Conservation (phyloP, 2,888 invertebrate genomes). For the Hypselothyrea guttata region DNA sequence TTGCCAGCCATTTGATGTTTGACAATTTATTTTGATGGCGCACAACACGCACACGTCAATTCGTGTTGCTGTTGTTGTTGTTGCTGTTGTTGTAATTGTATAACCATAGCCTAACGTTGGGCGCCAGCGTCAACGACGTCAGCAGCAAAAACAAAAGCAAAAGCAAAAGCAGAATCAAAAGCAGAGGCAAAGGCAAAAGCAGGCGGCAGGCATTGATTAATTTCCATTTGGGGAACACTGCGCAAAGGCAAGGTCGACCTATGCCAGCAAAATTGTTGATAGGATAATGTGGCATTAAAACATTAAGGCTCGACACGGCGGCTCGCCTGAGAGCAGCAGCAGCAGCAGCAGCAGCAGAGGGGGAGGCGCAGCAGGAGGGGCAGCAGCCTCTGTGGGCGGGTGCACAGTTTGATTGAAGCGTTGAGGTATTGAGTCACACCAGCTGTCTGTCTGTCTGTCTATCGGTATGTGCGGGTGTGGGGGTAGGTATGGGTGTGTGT, state of each 20-base stretch:
- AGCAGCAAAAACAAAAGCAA: conserved; percentile 6
- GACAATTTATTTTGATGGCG: conserved; percentile 72
- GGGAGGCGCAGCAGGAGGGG: neutral
- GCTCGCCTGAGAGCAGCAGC: conserved; percentile 9
- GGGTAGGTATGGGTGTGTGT: no score
- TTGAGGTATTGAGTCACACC: conserved; percentile 34
- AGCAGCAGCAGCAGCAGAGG: neutral
- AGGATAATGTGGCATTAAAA: conserved; percentile 71
- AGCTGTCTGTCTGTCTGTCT: conserved; percentile 6
- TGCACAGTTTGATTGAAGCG: conserved; percentile 31
- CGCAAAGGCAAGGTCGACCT: conserved; percentile 56
- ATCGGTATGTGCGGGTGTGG: conserved; percentile 1
- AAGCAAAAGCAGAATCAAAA: conserved; percentile 40
- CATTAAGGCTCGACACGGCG: conserved; percentile 53
- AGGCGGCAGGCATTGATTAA: conserved; percentile 65
- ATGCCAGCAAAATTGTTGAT: conserved; percentile 61
- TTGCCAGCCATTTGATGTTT: conserved; percentile 60
- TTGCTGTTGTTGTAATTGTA: conserved; percentile 29
- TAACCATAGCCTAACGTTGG: conserved; percentile 40
- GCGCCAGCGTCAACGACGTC: conserved; percentile 43
- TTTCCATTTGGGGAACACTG: conserved; percentile 60
- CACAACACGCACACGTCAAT: conserved; percentile 61
- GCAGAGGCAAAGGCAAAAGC: conserved; percentile 57
- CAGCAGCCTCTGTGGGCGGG: conserved; percentile 7
- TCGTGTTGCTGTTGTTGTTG: conserved; percentile 21